Evolutionary conservation across 2,113 vertebrate genomes (phyloP).

Genomic region (Corapipo altera): DNA sequence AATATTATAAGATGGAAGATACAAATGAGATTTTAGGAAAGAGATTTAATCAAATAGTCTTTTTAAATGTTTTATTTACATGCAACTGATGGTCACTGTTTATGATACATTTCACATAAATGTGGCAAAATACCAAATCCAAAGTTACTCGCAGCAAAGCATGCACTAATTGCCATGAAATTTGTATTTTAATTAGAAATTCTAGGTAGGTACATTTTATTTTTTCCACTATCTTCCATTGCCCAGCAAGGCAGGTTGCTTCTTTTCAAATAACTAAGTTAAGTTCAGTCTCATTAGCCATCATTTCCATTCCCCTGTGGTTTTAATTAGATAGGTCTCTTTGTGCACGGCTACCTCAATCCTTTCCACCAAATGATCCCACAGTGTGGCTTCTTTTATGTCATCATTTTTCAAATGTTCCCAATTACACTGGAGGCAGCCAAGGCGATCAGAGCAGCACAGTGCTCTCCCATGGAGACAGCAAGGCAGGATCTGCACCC

Average conservation of each 20-base stretch:
- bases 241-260: neutral
- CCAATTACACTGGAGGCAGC: neutral
- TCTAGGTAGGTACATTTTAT: neutral
- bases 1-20: neutral
- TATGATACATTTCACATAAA: neutral
- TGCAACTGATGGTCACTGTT: neutral
- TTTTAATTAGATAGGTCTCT: conserved; percentile 37
- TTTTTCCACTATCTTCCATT: neutral
- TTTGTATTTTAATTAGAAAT: neutral
- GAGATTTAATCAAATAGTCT: neutral
- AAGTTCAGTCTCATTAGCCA: conserved; percentile 49
- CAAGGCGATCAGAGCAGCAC: neutral
- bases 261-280: conserved; percentile 13
- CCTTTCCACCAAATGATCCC: neutral
- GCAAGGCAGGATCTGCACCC: neutral
- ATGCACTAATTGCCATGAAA: neutral
- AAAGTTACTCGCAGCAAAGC: neutral
- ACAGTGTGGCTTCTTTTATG: neutral
- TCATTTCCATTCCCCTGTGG: neutral
- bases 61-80: neutral
- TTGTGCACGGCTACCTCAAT: neutral
- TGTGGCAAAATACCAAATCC: neutral
- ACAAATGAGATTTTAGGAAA: neutral
- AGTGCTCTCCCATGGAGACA: neutral
- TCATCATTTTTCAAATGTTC: neutral